Evolutionary conservation across 2,888 invertebrate genomes (phyloP).

Genomic region (Drosophila mimetica): DNA sequence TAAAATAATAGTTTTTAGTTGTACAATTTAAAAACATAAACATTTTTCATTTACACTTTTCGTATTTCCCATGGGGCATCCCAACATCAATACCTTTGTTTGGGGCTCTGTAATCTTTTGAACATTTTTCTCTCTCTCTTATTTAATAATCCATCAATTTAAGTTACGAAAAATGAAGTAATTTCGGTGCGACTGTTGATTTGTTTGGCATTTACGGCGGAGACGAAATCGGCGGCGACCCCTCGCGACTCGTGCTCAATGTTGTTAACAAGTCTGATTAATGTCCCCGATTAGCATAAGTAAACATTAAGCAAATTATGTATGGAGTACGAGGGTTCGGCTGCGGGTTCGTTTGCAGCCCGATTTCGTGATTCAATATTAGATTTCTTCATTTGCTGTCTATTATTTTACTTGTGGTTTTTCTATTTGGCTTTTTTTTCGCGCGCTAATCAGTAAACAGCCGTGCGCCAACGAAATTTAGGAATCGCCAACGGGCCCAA

Average conservation of each 20-base stretch:
- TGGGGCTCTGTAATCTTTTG: slow-evolving; percentile 35
- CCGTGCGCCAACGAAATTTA: slow-evolving; percentile 20
- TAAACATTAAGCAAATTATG: slow-evolving; percentile 73
- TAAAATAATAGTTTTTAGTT: too few species aligned
- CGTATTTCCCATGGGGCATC: slow-evolving; percentile 45
- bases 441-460: slow-evolving; percentile 44
- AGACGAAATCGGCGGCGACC: slow-evolving; percentile 13
- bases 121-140: slow-evolving; percentile 35
- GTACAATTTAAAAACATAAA: too few species aligned
- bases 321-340: slow-evolving; percentile 37
- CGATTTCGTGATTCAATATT: slow-evolving; percentile 66
- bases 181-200: slow-evolving; percentile 39
- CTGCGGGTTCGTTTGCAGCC: slow-evolving; percentile 17
- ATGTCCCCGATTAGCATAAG: slow-evolving; percentile 73
- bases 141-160: slow-evolving; percentile 67
- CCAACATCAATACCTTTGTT: slow-evolving; percentile 16
- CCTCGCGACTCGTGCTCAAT: slow-evolving; percentile 43
- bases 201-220: slow-evolving; percentile 39
- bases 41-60: too few species aligned
- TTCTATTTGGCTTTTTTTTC: slow-evolving; percentile 12
- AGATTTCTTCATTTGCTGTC: slow-evolving; percentile 44
- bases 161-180: slow-evolving; percentile 47
- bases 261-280: slow-evolving; percentile 73
- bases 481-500: slow-evolving; percentile 25
- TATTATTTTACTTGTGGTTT: slow-evolving; percentile 36